Conservation (phyloP, 2,797 vertebrate species). For the Carcharodon carcharias region DNA sequence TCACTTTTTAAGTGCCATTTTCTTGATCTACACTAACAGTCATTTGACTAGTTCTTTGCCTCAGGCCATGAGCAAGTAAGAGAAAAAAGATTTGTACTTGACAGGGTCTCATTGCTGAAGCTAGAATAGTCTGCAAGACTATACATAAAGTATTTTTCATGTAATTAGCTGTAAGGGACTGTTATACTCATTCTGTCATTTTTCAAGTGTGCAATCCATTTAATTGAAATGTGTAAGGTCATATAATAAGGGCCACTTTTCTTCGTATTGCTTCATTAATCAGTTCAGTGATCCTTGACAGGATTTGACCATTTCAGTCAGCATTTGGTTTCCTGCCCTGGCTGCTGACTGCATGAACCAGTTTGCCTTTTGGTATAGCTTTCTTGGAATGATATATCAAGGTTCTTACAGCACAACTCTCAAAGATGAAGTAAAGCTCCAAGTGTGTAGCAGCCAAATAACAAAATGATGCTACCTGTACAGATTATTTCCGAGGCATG, state of each 20-base stretch:
- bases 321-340: slow-evolving; percentile 32
- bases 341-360: slow-evolving; percentile 33
- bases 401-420: neutral
- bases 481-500: neutral
- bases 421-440: neutral
- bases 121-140: slow-evolving; percentile 40
- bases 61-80: slow-evolving; percentile 25
- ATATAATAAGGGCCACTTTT: slow-evolving; percentile 42
- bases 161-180: slow-evolving; percentile 40
- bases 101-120: slow-evolving; percentile 36
- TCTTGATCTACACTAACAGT: slow-evolving; percentile 36
- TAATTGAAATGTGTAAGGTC: slow-evolving; percentile 43
- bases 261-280: slow-evolving; percentile 44
- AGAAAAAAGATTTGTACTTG: slow-evolving; percentile 26
- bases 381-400: neutral
- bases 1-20: slow-evolving; percentile 36
- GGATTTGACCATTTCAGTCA: slow-evolving; percentile 35
- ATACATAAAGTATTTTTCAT: slow-evolving; percentile 40
- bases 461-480: slow-evolving; percentile 28
- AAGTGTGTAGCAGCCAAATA: slow-evolving; percentile 39
- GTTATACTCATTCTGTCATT: slow-evolving; percentile 38
- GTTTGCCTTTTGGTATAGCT: neutral
- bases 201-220: slow-evolving; percentile 43
- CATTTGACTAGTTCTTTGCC: slow-evolving; percentile 27
- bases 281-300: slow-evolving; percentile 40